Percentiles rank a stretch among this genome's conserved stretches.
These are phyloP conservation scores for Mirounga angustirostris DNA, from an alignment of 2,113 vertebrate genomes.

Conservation along the genomic window DNA sequence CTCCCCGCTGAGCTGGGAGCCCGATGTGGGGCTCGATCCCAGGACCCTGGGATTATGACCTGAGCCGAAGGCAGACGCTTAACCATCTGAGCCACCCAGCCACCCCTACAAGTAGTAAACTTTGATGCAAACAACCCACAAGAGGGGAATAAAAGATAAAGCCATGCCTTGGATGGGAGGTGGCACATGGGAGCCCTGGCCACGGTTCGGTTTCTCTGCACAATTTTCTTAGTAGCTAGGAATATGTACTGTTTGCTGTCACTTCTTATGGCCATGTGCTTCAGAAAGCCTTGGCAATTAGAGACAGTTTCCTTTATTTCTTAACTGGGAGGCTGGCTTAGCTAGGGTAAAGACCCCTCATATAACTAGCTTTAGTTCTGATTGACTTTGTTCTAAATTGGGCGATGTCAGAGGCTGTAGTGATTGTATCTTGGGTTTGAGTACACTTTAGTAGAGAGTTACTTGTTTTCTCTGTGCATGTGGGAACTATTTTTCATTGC, in stretches of 20 bases:
- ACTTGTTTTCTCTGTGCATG: not conserved
- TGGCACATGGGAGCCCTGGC: not conserved
- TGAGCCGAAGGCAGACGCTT: too few relatives aligned
- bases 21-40: too few relatives aligned
- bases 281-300: not conserved
- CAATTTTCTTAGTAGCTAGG: not conserved
- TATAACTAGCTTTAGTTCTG: not conserved
- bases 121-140: not conserved
- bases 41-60: too few relatives aligned
- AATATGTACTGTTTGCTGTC: not conserved
- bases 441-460: not conserved
- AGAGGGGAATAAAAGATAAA: not conserved
- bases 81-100: too few relatives aligned
- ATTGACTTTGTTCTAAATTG: not conserved
- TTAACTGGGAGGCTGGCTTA: not conserved
- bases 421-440: not conserved
- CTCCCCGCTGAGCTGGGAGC: too few relatives aligned
- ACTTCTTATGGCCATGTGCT: not conserved
- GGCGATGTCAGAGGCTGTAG: not conserved
- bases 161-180: not conserved
- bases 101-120: not conserved
- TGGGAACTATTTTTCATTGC: not conserved
- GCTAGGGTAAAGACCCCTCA: not conserved
- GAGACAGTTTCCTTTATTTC: not conserved
- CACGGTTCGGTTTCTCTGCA: not conserved